phyloP scores from a whole-genome alignment of 2,888 invertebrate species.

The Stomorhina lunata region DNA sequence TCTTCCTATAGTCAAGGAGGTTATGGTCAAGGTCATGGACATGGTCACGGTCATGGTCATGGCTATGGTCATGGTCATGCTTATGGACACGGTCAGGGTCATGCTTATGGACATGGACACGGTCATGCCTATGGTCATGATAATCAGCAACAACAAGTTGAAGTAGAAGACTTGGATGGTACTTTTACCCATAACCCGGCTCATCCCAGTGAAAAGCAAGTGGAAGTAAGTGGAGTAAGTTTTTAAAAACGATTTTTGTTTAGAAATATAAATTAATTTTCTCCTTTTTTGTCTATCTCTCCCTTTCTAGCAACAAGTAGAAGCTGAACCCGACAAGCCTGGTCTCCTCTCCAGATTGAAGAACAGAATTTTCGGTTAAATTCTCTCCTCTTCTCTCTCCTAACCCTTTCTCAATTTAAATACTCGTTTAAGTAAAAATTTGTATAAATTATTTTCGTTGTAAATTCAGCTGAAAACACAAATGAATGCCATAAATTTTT shows the following conservation, averaged over 20 bases:
- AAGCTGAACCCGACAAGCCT: constrained; percentile 68
- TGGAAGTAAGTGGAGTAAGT: constrained; percentile 37
- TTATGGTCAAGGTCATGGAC: not conserved
- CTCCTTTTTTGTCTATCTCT: not conserved
- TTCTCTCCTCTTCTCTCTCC: constrained; percentile 58
- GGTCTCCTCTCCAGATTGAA: constrained; percentile 72
- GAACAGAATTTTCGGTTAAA: constrained; percentile 70
- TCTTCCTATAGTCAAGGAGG: constrained; percentile 15
- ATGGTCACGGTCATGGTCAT: not conserved
- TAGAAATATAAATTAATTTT: not conserved
- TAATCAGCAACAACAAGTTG: constrained; percentile 59
- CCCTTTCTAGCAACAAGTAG: constrained; percentile 67
- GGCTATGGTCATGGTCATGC: not conserved
- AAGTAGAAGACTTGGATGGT: constrained; percentile 65
- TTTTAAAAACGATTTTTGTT: not conserved
- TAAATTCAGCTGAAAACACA: not conserved
- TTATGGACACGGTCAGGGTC: not conserved
- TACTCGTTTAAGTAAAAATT: not conserved
- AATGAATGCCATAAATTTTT: constrained; percentile 29
- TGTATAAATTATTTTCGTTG: constrained; percentile 10
- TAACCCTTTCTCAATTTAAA: constrained; percentile 61
- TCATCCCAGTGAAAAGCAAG: constrained; percentile 46
- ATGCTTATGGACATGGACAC: not conserved
- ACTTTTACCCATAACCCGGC: constrained; percentile 34
- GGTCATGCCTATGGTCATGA: not conserved